Conservation (phyloP, 2,888 invertebrate species). For the Rhamphomyia laevipes region DNA sequence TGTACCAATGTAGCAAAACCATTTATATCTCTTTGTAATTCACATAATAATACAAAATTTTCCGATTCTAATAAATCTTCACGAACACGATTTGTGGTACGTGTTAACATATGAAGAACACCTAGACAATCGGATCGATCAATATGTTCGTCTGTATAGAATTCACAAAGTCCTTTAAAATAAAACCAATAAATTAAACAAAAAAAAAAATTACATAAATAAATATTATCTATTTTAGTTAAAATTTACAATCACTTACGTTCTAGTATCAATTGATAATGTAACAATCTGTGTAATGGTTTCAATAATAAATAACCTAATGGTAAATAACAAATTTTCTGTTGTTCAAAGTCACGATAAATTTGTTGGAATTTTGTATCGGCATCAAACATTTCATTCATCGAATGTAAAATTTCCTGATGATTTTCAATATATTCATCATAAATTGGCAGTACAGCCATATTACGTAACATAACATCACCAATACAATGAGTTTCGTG, state of each 20-base stretch:
- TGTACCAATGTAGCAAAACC: constrained; percentile 70
- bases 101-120: constrained; percentile 47
- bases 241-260: constrained; percentile 41
- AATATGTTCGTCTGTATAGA: constrained; percentile 57
- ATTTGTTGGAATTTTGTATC: constrained; percentile 56
- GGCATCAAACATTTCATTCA: constrained; percentile 65
- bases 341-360: constrained; percentile 67
- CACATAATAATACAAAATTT: constrained; percentile 74
- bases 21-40: constrained; percentile 75
- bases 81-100: constrained; percentile 41
- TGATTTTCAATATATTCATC: constrained; percentile 64
- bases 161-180: constrained; percentile 44
- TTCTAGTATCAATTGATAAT: constrained; percentile 67
- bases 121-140: constrained; percentile 58
- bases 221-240: not conserved
- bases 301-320: constrained; percentile 70
- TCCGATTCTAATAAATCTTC: constrained; percentile 47
- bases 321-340: constrained; percentile 78
- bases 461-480: constrained; percentile 59
- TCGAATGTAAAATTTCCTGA: constrained; percentile 60
- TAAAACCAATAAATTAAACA: constrained; percentile 1
- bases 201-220: not conserved
- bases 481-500: constrained; percentile 52
- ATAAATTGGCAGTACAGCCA: constrained; percentile 52
- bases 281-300: constrained; percentile 72